Evolutionary conservation across 2,113 vertebrate genomes (phyloP).

Genomic region (Cheilinus undulatus): DNA sequence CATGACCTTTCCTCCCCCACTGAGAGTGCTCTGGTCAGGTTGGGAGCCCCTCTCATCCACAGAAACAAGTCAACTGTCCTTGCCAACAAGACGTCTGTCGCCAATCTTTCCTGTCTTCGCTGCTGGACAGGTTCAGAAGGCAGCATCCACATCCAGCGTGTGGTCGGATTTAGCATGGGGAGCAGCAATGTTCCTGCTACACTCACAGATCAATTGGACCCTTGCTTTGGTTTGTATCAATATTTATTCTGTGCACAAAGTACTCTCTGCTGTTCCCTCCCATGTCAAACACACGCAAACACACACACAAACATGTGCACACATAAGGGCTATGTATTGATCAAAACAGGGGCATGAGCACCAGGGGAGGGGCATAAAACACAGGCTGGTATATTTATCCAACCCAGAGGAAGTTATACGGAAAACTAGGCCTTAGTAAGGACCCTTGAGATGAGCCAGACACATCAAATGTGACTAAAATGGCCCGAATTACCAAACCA

Average conservation of each 20-base stretch:
- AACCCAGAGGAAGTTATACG: constrained; percentile 59
- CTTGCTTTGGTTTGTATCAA: constrained; percentile 82
- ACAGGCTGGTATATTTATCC: constrained; percentile 66
- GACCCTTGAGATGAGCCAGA: constrained; percentile 50
- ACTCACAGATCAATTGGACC: constrained; percentile 77
- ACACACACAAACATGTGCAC: constrained; percentile 18
- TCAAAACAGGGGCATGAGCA: constrained; percentile 71
- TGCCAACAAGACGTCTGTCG: constrained; percentile 13
- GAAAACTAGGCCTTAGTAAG: constrained; percentile 62
- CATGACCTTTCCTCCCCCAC: constrained; percentile 66
- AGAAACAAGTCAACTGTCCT: constrained; percentile 32
- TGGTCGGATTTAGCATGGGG: constrained; percentile 40
- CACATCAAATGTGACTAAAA: constrained; percentile 37
- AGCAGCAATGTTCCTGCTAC: constrained; percentile 50
- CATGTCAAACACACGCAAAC: constrained; percentile 52
- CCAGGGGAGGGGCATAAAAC: constrained; percentile 68
- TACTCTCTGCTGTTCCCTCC: constrained; percentile 70
- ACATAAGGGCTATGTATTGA: constrained; percentile 74
- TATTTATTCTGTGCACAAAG: constrained; percentile 84
- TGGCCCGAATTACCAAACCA: constrained; percentile 56
- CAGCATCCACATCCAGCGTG: constrained; percentile 38
- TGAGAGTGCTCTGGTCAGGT: constrained; percentile 42
- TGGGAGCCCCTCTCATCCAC: constrained; percentile 27
- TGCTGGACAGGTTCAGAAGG: constrained; percentile 37
- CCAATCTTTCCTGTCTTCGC: constrained; percentile 22